Evolutionary conservation across 2,113 vertebrate species (phyloP).

Genomic region (Cebus imitator): DNA sequence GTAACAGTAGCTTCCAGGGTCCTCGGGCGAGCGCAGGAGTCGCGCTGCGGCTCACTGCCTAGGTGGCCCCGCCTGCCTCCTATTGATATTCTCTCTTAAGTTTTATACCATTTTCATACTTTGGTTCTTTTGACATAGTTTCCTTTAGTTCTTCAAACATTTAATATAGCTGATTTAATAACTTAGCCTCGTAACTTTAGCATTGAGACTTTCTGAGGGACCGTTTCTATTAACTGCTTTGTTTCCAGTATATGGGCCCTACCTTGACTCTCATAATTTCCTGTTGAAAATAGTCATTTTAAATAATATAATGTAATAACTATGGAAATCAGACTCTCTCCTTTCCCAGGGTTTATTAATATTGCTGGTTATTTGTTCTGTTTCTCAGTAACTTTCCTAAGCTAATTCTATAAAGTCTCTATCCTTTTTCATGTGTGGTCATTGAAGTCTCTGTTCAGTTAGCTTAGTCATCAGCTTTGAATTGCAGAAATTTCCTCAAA

Average conservation of each 20-base stretch:
- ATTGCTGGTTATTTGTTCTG: not conserved
- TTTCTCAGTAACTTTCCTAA: not conserved
- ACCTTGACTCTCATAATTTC: not conserved
- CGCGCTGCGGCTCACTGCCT: not conserved
- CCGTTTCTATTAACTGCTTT: not conserved
- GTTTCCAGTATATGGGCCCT: not conserved
- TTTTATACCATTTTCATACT: not conserved
- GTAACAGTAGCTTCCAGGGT: not conserved
- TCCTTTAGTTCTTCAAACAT: not conserved
- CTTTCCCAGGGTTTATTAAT: not conserved
- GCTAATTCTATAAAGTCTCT: not conserved
- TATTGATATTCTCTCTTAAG: not conserved
- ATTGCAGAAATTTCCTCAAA: not conserved
- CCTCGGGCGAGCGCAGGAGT: not conserved
- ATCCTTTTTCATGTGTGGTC: not conserved
- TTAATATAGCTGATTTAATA: not conserved
- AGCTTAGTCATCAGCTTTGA: not conserved
- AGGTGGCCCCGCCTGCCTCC: slow-evolving; percentile 14
- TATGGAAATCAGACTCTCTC: not conserved
- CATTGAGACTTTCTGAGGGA: not conserved
- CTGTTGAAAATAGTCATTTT: not conserved
- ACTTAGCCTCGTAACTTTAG: not conserved
- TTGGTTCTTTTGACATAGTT: not conserved
- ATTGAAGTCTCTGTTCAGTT: not conserved
- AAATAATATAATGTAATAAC: not conserved